phyloP scores from a whole-genome alignment of 1,140 invertebrate genomes.

The Octopus sinensis region DNA sequence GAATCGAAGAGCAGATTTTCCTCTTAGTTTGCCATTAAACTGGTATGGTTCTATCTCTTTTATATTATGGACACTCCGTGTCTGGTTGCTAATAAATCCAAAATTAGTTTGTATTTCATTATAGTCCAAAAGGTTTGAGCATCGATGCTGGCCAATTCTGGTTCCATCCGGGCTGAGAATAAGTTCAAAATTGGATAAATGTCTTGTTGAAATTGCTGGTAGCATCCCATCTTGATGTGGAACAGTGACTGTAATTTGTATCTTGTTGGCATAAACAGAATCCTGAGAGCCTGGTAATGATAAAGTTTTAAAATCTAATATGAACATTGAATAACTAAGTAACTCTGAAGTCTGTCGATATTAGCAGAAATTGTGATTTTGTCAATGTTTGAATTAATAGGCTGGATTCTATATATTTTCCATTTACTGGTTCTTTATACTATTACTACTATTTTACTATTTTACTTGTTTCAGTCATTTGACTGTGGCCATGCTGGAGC shows the following conservation, averaged over 20 bases:
- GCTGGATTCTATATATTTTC: no score
- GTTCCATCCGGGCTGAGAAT: constrained; percentile 51
- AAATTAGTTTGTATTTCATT: constrained; percentile 39
- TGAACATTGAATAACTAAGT: no score
- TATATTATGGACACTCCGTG: constrained; percentile 38
- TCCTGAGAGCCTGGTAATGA: constrained; percentile 44
- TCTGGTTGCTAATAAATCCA: constrained; percentile 52
- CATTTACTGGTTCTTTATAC: no score
- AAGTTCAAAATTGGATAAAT: constrained; percentile 56
- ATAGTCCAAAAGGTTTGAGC: constrained; percentile 55
- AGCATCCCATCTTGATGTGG: constrained; percentile 58
- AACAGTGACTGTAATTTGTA: constrained; percentile 50
- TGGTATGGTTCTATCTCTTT: constrained; percentile 54
- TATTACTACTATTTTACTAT: no score
- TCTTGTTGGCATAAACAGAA: constrained; percentile 46
- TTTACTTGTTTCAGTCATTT: no score
- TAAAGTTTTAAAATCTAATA: no score
- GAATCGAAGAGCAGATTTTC: constrained; percentile 48
- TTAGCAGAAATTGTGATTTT: no score
- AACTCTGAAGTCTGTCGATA: no score
- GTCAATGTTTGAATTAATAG: no score
- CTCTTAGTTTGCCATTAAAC: constrained; percentile 43
- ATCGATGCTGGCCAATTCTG: constrained; percentile 51
- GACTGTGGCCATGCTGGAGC: no score
- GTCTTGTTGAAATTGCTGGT: constrained; percentile 53